These are phyloP conservation scores for Perodicticus potto DNA, from an alignment of 2,797 vertebrate species.

Conservation along the genomic window DNA sequence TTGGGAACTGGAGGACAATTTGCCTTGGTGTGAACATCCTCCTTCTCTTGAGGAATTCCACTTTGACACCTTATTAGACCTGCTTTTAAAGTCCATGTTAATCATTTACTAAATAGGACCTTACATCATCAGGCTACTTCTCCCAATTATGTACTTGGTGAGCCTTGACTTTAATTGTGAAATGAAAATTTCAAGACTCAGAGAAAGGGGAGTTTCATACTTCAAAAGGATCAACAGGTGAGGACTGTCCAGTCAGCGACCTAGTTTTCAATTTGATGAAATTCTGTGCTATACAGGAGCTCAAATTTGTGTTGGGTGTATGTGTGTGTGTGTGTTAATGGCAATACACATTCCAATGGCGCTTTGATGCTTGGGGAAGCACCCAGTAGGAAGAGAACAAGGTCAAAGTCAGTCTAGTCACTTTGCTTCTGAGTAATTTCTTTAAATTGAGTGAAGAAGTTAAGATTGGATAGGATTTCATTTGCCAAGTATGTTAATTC, in stretches of 20 bases:
- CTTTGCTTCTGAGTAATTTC: not conserved
- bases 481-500: not conserved
- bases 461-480: not conserved
- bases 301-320: not conserved
- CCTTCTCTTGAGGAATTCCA: not conserved
- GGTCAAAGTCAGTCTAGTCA: not conserved
- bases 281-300: not conserved
- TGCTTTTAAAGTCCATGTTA: not conserved
- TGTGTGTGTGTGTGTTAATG: too few species aligned
- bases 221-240: not conserved
- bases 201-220: not conserved
- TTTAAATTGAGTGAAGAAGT: not conserved
- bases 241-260: not conserved
- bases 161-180: conserved; percentile 14
- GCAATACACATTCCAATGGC: not conserved
- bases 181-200: not conserved
- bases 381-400: not conserved
- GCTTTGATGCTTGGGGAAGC: not conserved
- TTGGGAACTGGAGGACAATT: not conserved
- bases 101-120: not conserved
- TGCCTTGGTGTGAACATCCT: not conserved
- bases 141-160: not conserved
- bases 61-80: conserved; percentile 4
- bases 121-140: not conserved
- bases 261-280: not conserved